phyloP scores from a whole-genome alignment of 2,888 invertebrate genomes.

The Drosophila tanythrix region DNA sequence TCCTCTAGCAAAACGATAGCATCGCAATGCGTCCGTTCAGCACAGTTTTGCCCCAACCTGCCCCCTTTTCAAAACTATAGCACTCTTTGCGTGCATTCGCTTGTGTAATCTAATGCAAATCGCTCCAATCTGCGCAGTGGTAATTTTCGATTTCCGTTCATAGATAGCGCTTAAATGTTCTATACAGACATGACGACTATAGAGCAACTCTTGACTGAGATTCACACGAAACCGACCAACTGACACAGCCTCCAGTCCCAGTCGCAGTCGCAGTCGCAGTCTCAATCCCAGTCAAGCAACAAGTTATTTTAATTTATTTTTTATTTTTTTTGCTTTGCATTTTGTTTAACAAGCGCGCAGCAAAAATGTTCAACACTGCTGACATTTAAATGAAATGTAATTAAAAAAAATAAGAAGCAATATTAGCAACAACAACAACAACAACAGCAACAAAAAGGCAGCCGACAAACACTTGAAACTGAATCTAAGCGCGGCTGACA shows the following conservation, averaged over 20 bases:
- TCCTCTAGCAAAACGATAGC: constrained; percentile 60
- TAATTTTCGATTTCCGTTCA: constrained; percentile 82
- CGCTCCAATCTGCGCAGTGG: constrained; percentile 74
- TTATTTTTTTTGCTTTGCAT: constrained; percentile 41
- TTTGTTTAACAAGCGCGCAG: constrained; percentile 61
- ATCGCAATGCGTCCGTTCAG: constrained; percentile 49
- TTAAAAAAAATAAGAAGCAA: constrained; percentile 52
- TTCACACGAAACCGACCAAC: constrained; percentile 49
- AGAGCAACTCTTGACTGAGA: constrained; percentile 30
- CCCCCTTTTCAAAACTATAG: constrained; percentile 4
- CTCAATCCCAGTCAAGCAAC: constrained; percentile 52
- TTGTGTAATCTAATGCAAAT: constrained; percentile 74
- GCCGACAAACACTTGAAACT: constrained; percentile 49
- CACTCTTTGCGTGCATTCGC: constrained; percentile 37
- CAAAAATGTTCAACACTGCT: constrained; percentile 59
- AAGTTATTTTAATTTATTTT: constrained; percentile 44
- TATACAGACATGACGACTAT: constrained; percentile 43
- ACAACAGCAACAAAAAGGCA: constrained; percentile 19
- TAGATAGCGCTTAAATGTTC: constrained; percentile 68
- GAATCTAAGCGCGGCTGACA: constrained; percentile 43
- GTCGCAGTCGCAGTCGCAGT: constrained; percentile 6
- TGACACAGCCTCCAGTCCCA: constrained; percentile 35
- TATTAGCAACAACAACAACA: constrained; percentile 16
- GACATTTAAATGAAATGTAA: constrained; percentile 80
- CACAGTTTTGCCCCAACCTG: constrained; percentile 3